Percentiles rank a stretch among this genome's conserved stretches.
Evolutionary conservation across 2,113 vertebrate genomes (phyloP).

Genomic region (Corythoichthys haematopterus): DNA sequence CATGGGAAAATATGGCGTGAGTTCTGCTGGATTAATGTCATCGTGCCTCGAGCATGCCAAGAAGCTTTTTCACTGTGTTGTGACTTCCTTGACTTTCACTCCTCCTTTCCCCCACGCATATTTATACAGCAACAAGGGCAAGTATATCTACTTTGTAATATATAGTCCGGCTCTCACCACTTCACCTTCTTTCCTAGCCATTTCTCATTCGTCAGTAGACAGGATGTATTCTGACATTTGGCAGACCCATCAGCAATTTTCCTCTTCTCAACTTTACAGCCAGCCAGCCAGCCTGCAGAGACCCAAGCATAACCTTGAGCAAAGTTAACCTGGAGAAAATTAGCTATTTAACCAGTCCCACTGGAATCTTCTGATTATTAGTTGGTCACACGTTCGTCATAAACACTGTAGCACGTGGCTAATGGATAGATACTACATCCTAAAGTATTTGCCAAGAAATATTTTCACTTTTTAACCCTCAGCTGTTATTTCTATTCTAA

Average conservation of each 20-base stretch:
- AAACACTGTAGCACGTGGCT: conserved; percentile 5
- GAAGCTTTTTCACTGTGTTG: conserved; percentile 48
- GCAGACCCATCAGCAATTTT: conserved; percentile 42
- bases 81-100: conserved; percentile 30
- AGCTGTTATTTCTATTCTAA: conserved; percentile 36
- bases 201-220: conserved; percentile 25
- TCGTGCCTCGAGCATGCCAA: conserved; percentile 59
- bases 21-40: conserved; percentile 70
- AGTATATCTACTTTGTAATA: conserved; percentile 15
- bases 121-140: not conserved
- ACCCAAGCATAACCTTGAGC: conserved; percentile 56
- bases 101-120: conserved; percentile 13
- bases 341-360: conserved; percentile 47
- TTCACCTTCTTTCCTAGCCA: conserved; percentile 11
- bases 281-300: conserved; percentile 32
- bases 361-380: conserved; percentile 39
- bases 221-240: conserved; percentile 36
- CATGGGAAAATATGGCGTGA: conserved; percentile 67
- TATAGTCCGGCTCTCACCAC: conserved; percentile 8
- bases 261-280: conserved; percentile 17
- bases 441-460: conserved; percentile 8
- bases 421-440: conserved; percentile 10
- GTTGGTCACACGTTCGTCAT: conserved; percentile 22
- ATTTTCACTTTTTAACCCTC: conserved; percentile 26
- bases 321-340: conserved; percentile 56